These are phyloP conservation scores for Virgularia gustaviana DNA, from an alignment of 92 coral and sea anemone genomes.

Conservation along the genomic window DNA sequence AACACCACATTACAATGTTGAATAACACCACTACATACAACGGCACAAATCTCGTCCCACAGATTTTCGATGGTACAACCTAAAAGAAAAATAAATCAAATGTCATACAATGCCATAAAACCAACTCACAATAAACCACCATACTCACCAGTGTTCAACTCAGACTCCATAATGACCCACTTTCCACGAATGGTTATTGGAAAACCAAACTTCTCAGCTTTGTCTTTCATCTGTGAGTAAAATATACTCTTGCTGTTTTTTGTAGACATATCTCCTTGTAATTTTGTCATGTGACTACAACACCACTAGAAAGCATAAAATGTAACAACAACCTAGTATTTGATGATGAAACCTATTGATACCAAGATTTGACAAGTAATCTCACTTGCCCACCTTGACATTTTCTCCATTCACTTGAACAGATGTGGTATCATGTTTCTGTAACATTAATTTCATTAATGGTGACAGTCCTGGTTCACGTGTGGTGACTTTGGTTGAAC, in stretches of 20 bases:
- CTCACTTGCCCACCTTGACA: not conserved
- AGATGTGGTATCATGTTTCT: not conserved
- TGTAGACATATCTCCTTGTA: not conserved
- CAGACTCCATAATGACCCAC: slow-evolving; percentile 13
- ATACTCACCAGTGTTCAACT: slow-evolving; percentile 3
- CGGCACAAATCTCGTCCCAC: slow-evolving; percentile 3
- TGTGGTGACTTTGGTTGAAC: not conserved
- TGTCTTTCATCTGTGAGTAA: not conserved
- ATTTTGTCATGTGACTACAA: not conserved
- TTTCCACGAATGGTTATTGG: slow-evolving; percentile 8
- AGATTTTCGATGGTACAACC: slow-evolving; percentile 13
- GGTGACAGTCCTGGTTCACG: not conserved
- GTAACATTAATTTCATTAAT: not conserved
- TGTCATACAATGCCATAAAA: too few relatives aligned
- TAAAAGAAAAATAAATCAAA: not conserved
- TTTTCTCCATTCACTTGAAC: not conserved
- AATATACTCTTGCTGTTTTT: not conserved
- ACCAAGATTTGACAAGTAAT: not conserved
- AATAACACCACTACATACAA: not conserved
- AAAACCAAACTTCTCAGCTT: not conserved
- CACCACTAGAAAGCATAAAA: slow-evolving; percentile 20
- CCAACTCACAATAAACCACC: too few relatives aligned
- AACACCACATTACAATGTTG: slow-evolving; percentile 5
- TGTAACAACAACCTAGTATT: not conserved
- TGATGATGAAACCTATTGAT: not conserved